phyloP scores from a whole-genome alignment of 2,113 vertebrate species.

The Ctenomys sociabilis region DNA sequence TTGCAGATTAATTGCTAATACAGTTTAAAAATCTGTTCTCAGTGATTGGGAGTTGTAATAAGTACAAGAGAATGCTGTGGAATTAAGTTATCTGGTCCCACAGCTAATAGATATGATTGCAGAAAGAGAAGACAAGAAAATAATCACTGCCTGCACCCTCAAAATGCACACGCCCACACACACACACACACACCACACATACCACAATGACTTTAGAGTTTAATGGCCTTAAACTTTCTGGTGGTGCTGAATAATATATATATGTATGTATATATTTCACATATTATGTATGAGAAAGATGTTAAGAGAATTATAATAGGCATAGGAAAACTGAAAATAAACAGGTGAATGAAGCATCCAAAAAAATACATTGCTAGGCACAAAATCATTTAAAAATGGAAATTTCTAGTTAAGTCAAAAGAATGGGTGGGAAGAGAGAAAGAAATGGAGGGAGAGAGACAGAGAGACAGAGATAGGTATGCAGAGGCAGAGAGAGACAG shows the following conservation, averaged over 20 bases:
- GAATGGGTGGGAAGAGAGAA: background rate
- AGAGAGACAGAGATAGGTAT: no score
- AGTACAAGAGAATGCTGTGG: background rate
- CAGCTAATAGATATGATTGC: background rate
- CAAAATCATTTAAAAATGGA: background rate
- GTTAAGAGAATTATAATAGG: background rate
- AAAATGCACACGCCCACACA: rapidly evolving
- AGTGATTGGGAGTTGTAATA: background rate
- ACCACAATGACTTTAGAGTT: background rate
- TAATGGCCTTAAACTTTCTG: background rate
- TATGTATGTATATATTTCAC: no score
- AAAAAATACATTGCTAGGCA: background rate
- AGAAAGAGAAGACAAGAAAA: background rate
- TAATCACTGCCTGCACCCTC: background rate
- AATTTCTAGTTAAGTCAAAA: background rate
- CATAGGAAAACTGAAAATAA: background rate
- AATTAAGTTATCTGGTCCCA: background rate
- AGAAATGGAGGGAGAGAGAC: background rate
- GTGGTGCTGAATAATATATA: no score
- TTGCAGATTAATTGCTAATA: background rate
- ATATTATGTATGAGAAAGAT: background rate
- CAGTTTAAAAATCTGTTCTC: background rate
- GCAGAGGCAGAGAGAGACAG: background rate
- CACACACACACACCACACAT: rapidly evolving
- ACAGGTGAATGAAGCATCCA: background rate